Evolutionary conservation across 2,797 vertebrate genomes (phyloP), one percentile per base, ranked within the genome.

Genomic region (Ceryle rudis): DNA sequence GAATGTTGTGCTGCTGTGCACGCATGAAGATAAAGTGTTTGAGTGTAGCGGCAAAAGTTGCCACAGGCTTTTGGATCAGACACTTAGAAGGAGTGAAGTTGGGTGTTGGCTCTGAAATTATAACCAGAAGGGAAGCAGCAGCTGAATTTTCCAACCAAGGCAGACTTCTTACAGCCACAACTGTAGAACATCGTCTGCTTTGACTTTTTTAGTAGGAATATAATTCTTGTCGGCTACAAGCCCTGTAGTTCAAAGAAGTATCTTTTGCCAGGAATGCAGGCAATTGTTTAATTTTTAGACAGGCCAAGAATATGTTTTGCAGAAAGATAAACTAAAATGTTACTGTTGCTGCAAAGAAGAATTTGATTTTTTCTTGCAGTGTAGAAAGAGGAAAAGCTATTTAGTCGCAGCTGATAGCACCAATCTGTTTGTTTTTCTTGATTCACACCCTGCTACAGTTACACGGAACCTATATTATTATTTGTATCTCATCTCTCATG

Each of bases 201-300:
- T 80, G 82, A 89, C 82, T 92, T 94, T 69, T 93, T 84, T 73
- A 77, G 72, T 35, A 86, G 77, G 60, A 95, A 55, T 93, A 37
- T 81, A 89, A 77, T 90, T 94, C 55, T 94, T 72, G 51, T 86
- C 25, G 2, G 51, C 82, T 84, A 64, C 81, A 67, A 84, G 58
- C 66, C 51, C 44, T 84, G 26, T 82, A 91, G 80, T 94, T 96
- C 73, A 91, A 74, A 90, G 87, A 22, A 67, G 8, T 46, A 13
- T 81, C 58, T 88, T 89, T 84, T 91, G 77, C 82, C 77, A 94
- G 94, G 81, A 96, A 95, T 93, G 65, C 57, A 80, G n/a, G 69
- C 94, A 94, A 86, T 94, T 94, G 93, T 95, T 96, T 95, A 77
- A 62, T 96, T 96, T 95, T 88, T 52, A 91, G 66, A 58, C 55